A percentile compares a stretch with the other conserved stretches of the same genome.
Conservation (phyloP, 1,140 invertebrate genomes). For the Drosophila neocordata region DNA sequence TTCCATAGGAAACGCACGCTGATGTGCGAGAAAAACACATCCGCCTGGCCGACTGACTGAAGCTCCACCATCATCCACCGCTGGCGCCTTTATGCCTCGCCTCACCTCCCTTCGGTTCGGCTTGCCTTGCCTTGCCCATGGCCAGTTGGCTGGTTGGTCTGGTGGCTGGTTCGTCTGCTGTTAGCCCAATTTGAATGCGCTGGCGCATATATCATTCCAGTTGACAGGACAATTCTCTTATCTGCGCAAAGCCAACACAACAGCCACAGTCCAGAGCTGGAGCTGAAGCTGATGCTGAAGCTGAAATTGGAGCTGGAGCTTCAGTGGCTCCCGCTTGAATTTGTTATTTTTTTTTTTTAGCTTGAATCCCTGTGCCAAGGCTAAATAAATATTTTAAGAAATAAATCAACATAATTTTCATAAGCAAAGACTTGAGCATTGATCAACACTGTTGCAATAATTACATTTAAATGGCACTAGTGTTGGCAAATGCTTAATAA, state of each 20-base stretch:
- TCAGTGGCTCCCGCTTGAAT: background rate
- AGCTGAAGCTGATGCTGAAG: background rate
- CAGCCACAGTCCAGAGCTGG: slow-evolving; percentile 51
- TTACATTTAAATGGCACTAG: background rate
- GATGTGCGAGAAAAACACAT: slow-evolving; percentile 80
- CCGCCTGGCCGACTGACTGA: slow-evolving; percentile 38
- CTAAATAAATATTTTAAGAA: slow-evolving; percentile 76
- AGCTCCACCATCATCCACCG: slow-evolving; percentile 47
- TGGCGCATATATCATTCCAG: slow-evolving; percentile 83
- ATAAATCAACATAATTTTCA: slow-evolving; percentile 13
- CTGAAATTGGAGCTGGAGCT: background rate
- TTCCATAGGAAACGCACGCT: slow-evolving; percentile 77
- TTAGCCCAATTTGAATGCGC: slow-evolving; percentile 83
- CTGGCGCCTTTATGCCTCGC: background rate
- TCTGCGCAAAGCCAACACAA: slow-evolving; percentile 82
- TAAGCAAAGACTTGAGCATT: too few species aligned
- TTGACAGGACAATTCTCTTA: slow-evolving; percentile 83
- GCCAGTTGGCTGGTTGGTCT: slow-evolving; percentile 40
- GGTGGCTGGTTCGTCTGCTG: slow-evolving; percentile 65
- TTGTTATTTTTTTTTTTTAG: background rate
- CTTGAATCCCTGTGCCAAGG: too few species aligned
- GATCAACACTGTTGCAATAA: background rate
- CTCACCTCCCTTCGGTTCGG: background rate
- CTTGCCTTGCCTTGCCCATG: slow-evolving; percentile 29
- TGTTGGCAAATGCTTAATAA: slow-evolving; percentile 24